Evolutionary conservation across 2,888 invertebrate genomes (phyloP).

Genomic region (Eremobia ochroleuca): DNA sequence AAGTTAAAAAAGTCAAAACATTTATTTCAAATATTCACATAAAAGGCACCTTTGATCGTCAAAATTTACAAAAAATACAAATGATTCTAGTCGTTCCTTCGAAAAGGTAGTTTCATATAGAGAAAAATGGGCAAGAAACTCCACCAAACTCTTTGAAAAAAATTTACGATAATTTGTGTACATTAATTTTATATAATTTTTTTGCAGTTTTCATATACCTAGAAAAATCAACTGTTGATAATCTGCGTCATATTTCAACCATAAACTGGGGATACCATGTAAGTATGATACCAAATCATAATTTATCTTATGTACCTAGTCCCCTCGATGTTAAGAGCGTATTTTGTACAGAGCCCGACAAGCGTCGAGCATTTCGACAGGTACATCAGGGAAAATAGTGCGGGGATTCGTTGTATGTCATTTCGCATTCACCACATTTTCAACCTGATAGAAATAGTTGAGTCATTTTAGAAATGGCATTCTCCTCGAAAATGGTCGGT

Average conservation of each 20-base stretch:
- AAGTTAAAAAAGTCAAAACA: neutral
- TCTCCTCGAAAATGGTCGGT: neutral
- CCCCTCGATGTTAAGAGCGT: constrained; percentile 8
- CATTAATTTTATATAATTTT: too few species aligned
- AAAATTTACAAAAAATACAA: neutral
- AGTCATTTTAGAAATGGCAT: constrained; percentile 39
- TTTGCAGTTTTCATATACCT: neutral
- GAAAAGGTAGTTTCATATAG: neutral
- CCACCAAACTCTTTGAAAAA: neutral
- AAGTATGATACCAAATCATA: neutral
- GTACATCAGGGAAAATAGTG: constrained; percentile 57
- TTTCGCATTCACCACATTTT: constrained; percentile 47
- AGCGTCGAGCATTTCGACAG: constrained; percentile 19
- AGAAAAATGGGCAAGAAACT: neutral
- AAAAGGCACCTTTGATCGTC: too few species aligned
- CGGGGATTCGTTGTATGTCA: constrained; percentile 54
- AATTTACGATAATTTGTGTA: too few species aligned
- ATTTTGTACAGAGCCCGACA: constrained; percentile 28
- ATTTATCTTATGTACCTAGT: neutral
- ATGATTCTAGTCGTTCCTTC: neutral
- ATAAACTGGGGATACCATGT: neutral
- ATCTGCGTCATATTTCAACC: neutral
- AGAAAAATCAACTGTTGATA: too few species aligned
- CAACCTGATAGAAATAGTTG: constrained; percentile 49
- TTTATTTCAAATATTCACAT: neutral